Evolutionary conservation across 2,888 invertebrate species (phyloP), one percentile per base, ranked within the genome.

Genomic region (Ochropleura plecta): DNA sequence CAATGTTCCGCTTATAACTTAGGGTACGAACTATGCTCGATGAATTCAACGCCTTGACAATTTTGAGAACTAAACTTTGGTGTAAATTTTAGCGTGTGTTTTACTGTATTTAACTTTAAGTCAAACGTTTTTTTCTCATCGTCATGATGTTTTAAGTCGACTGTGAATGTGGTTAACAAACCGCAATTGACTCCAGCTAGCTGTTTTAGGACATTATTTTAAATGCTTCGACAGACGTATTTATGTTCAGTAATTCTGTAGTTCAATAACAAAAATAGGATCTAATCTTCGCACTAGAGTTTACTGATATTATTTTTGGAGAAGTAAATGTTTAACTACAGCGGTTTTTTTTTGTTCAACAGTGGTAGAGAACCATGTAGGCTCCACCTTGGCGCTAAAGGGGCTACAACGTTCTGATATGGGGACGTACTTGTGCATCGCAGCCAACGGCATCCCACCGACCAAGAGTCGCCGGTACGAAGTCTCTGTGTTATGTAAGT

Each of bases 381-480:
- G 98, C 0, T 97, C 98, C 84, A 97, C 97, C 48, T 95, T 98
- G 85, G 93, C 97, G 55, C 94, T 98, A 88, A 97, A 97, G 87
- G 98, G 98, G 86, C 97, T 98, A 40, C 97, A 98, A 88, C 97
- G 98, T 59, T 97, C 97, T 12, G 98, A 98, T 92, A 99, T 99
- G 98, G 99, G 98, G 44, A 97, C 97, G 55, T 98, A 98, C 92
- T 96, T 98, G 77, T 98, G 98, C 95, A 98, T 98, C 87, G 98
- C 98, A 51, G 97, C 98, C 80, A 98, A 98, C 92, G 98, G 98
- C 42, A 97, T 98, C 49, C 98, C 98, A 40, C 98, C 98, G 8
- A 97, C 97, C 63, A 98, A 98, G 91, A 98, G 98, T 96, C 98
- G 98, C 88, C 97, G 98, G 81, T 98, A 98, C 93, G 97, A 98